Evolutionary conservation across 1,140 invertebrate species (phyloP), one percentile per base, ranked within the genome.

Genomic region (Polypedilum pembai): DNA sequence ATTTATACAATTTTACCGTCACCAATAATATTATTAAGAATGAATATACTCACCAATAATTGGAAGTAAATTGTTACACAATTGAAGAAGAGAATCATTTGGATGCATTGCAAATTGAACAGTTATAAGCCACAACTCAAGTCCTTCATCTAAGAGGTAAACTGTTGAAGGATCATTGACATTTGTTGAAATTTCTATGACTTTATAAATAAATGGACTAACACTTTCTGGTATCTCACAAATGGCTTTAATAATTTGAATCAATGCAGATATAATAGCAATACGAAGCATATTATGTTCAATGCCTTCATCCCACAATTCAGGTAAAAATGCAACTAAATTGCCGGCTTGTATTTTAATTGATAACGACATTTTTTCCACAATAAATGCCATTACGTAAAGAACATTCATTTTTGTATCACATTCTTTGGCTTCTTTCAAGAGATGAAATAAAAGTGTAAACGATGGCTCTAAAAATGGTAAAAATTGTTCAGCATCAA

Each of bases 381-480:
- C 91, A 76, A 98, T 88, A 80, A 94, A 92, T 40, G 94, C 94
- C 81, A 98, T 87, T 65, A 95, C 92, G 82, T 92, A 91, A 21
- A 98, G 84, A 17, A 97, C 91, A 78, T 93, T 89, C 89, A 97
- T 94, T 89, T 97, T 98, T 3, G 93, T 95, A 83, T 98, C 95
- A 85, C 93, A 96, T 83, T 97, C 94, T 77, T 89, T 86, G 0
- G 92, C 92, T 83, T 96, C 92, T 80, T 93, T 92, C 72, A 98
- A 83, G 72, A 98, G 85, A 75, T 88, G 84, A 83, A 96, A 96
- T 3, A 98, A 84, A 65, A 92, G 85, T 73, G 87, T 85, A 80
- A 96, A 95, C 2, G 88, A 85, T 17, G 88, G 84, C 40, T 92
- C 88, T 56, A 96, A 86, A 83, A 90, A 97, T 10, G 92, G 89